Conservation (phyloP, 2,888 invertebrate genomes). For the Sesamia inferens region DNA sequence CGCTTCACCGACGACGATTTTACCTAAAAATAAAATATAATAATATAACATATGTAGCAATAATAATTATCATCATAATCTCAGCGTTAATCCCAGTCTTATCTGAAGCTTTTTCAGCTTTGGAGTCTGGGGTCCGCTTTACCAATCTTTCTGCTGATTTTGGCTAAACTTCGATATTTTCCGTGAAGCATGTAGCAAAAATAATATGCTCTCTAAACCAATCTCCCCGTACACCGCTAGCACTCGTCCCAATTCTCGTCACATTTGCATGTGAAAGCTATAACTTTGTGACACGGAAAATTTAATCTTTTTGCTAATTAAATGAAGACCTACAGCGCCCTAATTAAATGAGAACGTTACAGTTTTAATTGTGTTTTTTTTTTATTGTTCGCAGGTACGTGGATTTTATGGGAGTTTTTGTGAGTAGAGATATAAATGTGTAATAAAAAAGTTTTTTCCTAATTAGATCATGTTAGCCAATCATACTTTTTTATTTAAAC, state of each 20-base stretch:
- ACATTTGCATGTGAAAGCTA: slow-evolving; percentile 87
- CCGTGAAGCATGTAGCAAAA: not conserved
- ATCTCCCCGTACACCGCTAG: slow-evolving; percentile 37
- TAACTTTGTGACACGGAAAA: slow-evolving; percentile 84
- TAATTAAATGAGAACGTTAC: slow-evolving; percentile 75
- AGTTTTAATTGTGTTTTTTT: slow-evolving; percentile 56
- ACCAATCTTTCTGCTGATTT: too few species aligned
- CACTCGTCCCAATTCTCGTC: slow-evolving; percentile 58
- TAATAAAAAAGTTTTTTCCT: too few species aligned
- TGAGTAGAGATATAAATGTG: slow-evolving; percentile 35
- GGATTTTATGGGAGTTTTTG: slow-evolving; percentile 31
- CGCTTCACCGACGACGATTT: too few species aligned
- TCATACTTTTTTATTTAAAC: too few species aligned
- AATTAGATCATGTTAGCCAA: not conserved
- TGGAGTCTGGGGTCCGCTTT: too few species aligned
- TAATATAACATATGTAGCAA: too few species aligned
- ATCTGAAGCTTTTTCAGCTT: too few species aligned
- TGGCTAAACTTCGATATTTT: too few species aligned
- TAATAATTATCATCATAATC: too few species aligned
- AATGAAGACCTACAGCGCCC: slow-evolving; percentile 80
- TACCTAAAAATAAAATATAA: too few species aligned
- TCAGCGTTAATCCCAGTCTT: too few species aligned
- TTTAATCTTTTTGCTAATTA: slow-evolving; percentile 86
- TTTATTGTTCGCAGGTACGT: slow-evolving; percentile 77
- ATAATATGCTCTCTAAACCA: slow-evolving; percentile 10